These are phyloP conservation scores for Panopea generosa DNA, from an alignment of 2,888 invertebrate genomes.

Conservation along the genomic window DNA sequence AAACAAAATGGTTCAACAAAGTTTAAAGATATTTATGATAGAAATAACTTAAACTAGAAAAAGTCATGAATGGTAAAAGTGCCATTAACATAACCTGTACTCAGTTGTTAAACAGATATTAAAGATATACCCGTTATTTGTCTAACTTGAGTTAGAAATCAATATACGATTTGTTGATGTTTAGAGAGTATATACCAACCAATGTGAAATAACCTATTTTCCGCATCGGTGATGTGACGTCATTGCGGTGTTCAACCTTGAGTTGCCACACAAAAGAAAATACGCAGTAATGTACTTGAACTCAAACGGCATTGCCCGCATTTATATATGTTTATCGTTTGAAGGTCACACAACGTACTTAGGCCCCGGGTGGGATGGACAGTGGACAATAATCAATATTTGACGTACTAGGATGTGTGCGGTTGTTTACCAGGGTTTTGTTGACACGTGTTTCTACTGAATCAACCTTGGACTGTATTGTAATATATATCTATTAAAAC, in stretches of 20 bases:
- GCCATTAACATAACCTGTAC: background rate
- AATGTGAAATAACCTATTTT: too few species aligned
- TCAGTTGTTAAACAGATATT: background rate
- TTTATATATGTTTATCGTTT: too few species aligned
- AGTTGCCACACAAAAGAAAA: constrained; percentile 21
- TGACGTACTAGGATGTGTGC: too few species aligned
- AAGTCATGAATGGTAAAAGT: constrained; percentile 38
- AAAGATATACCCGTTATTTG: background rate
- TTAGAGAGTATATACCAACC: background rate
- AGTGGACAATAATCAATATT: too few species aligned
- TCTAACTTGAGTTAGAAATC: background rate
- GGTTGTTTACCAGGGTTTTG: too few species aligned
- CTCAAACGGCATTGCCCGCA: too few species aligned
- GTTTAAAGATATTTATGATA: background rate
- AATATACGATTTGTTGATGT: constrained; percentile 3
- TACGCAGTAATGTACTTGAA: constrained; percentile 28
- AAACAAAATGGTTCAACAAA: constrained; percentile 14
- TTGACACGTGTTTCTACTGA: too few species aligned
- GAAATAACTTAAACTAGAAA: background rate
- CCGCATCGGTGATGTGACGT: background rate
- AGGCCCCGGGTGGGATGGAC: too few species aligned
- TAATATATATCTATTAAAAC: too few species aligned
- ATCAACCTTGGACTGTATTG: too few species aligned
- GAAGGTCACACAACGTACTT: too few species aligned
- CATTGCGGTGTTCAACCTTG: constrained; percentile 38